phyloP scores from a whole-genome alignment of 1,140 invertebrate species.

The Mesaphorura yosii region DNA sequence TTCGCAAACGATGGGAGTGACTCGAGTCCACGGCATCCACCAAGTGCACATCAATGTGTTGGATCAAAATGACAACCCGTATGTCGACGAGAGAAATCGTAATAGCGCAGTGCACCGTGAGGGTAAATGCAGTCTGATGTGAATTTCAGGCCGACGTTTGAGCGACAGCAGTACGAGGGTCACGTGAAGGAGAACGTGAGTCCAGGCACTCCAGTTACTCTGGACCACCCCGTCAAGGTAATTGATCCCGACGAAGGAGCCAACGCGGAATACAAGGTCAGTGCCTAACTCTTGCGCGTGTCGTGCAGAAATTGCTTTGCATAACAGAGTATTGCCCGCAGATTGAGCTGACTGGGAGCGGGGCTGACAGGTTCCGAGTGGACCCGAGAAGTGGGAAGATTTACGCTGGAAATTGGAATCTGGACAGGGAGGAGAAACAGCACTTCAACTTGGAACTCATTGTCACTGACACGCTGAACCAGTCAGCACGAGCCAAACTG shows the following conservation, averaged over 20 bases:
- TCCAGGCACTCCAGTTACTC: conserved; percentile 57
- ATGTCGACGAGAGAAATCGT: background rate
- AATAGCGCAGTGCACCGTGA: background rate
- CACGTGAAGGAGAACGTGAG: conserved; percentile 64
- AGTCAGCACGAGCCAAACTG: conserved; percentile 37
- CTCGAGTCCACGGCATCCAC: conserved; percentile 56
- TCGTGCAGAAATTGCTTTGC: too few relatives aligned
- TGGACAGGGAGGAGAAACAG: conserved; percentile 62
- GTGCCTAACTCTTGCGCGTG: too few relatives aligned
- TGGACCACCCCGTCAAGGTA: conserved; percentile 50
- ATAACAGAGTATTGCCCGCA: too few relatives aligned
- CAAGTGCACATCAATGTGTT: conserved; percentile 66
- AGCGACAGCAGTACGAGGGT: conserved; percentile 57
- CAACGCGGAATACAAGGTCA: conserved; percentile 62
- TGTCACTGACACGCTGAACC: conserved; percentile 58
- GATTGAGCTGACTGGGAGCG: conserved; percentile 59
- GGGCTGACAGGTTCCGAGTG: conserved; percentile 61
- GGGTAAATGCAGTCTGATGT: background rate
- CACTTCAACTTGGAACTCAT: conserved; percentile 56
- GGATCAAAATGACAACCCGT: conserved; percentile 64
- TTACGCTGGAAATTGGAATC: conserved; percentile 41
- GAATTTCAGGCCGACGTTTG: conserved; percentile 55
- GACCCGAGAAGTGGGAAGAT: conserved; percentile 54
- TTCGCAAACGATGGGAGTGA: conserved; percentile 53
- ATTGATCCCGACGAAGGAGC: conserved; percentile 63